phyloP scores from a whole-genome alignment of 2,888 invertebrate species.

The Drosophila yooni region DNA sequence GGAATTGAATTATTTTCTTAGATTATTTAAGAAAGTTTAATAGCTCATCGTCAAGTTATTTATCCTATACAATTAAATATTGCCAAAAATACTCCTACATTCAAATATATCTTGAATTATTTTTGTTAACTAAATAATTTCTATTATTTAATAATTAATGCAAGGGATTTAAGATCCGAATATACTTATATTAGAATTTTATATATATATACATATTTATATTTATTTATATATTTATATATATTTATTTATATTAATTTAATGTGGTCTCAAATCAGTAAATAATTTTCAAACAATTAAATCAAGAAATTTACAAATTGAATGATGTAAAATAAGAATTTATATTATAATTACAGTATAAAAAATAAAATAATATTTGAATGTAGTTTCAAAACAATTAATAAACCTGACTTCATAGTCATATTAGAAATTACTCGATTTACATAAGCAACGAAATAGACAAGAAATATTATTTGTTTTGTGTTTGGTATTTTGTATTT shows the following conservation, averaged over 20 bases:
- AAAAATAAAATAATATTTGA: too few species aligned
- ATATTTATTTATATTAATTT: background rate
- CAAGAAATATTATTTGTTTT: background rate
- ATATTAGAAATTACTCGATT: background rate
- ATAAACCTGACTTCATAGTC: too few species aligned
- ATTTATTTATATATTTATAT: too few species aligned
- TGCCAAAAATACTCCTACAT: constrained; percentile 86
- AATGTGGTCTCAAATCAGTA: background rate
- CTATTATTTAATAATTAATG: constrained; percentile 86
- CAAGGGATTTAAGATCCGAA: constrained; percentile 89
- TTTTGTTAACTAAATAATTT: constrained; percentile 87
- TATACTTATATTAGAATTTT: constrained; percentile 87
- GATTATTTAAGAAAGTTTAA: constrained; percentile 88
- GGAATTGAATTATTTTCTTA: constrained; percentile 87
- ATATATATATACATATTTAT: too few species aligned
- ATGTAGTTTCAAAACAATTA: too few species aligned
- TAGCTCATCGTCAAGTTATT: constrained; percentile 85
- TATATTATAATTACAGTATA: too few species aligned
- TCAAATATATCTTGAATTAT: constrained; percentile 88
- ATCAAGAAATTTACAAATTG: too few species aligned
- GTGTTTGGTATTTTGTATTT: background rate
- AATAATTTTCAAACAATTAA: too few species aligned
- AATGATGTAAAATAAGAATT: too few species aligned
- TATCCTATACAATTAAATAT: constrained; percentile 87
- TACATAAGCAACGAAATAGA: background rate